Percentiles rank a stretch among this genome's conserved stretches.
These are phyloP conservation scores for Odontamblyopus lacepedii DNA, from an alignment of 2,797 vertebrate genomes.

Conservation along the genomic window DNA sequence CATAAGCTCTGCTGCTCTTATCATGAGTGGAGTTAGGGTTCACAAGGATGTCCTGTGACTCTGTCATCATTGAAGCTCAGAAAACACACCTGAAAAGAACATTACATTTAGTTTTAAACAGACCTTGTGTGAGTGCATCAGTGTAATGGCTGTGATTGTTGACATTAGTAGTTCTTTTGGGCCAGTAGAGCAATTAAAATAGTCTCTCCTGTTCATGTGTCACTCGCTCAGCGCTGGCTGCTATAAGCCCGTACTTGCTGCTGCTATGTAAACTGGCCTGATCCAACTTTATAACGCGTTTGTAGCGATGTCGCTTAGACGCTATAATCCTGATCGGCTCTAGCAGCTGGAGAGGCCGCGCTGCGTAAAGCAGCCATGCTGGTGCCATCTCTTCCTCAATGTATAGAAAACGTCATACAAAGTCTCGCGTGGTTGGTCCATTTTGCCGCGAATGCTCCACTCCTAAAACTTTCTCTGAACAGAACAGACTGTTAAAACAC, in stretches of 20 bases:
- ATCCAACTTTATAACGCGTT: neutral
- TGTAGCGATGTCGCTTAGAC: neutral
- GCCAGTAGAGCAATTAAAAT: neutral
- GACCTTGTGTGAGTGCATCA: neutral
- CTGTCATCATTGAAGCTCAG: constrained; percentile 62
- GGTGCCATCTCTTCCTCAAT: constrained; percentile 38
- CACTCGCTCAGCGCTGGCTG: neutral
- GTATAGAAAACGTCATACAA: constrained; percentile 43
- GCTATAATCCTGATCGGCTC: neutral
- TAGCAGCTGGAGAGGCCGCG: neutral
- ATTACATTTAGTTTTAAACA: neutral
- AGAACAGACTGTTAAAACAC: neutral
- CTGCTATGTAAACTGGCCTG: neutral
- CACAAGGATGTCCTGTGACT: constrained; percentile 17
- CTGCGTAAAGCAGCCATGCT: constrained; percentile 22
- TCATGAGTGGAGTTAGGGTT: constrained; percentile 29
- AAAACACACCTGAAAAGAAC: constrained; percentile 9
- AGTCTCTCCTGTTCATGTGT: neutral
- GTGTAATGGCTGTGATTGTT: neutral
- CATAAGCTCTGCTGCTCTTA: constrained; percentile 51
- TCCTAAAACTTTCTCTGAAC: constrained; percentile 31
- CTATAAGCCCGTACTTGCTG: neutral
- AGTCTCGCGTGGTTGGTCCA: constrained; percentile 71
- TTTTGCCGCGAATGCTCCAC: constrained; percentile 70
- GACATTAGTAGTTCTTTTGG: neutral